These are phyloP conservation scores for Drosophila punjabiensis DNA, from an alignment of 1,140 invertebrate species.

Conservation along the genomic window DNA sequence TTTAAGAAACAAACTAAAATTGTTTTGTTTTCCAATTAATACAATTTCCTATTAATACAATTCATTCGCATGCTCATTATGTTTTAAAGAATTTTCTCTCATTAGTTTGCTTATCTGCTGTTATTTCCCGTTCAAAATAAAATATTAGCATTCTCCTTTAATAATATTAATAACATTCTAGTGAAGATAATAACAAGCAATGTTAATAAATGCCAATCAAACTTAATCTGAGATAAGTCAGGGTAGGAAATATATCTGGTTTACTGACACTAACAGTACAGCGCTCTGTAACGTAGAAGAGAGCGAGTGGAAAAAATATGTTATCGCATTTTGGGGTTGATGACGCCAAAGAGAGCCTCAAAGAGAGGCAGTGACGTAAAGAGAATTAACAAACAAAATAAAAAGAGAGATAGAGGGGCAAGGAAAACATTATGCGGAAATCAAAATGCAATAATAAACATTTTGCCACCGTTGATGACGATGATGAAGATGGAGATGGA, in stretches of 20 bases:
- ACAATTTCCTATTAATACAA: too few relatives aligned
- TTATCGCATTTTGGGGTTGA: conserved; percentile 20
- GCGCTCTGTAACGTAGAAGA: conserved; percentile 10
- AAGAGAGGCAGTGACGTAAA: conserved; percentile 15
- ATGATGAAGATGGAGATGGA: conserved; percentile 53
- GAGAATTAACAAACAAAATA: background rate
- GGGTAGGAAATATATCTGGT: background rate
- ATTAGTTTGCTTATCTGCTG: background rate
- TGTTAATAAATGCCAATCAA: conserved; percentile 4
- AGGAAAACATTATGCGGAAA: conserved; percentile 68
- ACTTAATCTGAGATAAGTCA: background rate
- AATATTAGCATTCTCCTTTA: background rate
- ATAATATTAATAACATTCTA: background rate
- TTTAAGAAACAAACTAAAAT: too few relatives aligned
- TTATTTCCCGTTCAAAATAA: conserved; percentile 6
- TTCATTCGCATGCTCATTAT: too few relatives aligned
- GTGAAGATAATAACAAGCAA: background rate
- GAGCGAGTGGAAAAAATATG: conserved; percentile 13
- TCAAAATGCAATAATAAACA: conserved; percentile 81
- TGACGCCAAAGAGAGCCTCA: conserved; percentile 21
- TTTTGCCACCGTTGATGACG: conserved; percentile 37
- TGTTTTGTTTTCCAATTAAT: too few relatives aligned
- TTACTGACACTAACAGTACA: conserved; percentile 22
- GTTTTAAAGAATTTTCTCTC: too few relatives aligned
- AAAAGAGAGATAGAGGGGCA: conserved; percentile 26